A percentile compares a stretch with the other conserved stretches of the same genome.
Evolutionary conservation across 2,888 invertebrate genomes (phyloP).

Genomic region (Cosmia pyralina): DNA sequence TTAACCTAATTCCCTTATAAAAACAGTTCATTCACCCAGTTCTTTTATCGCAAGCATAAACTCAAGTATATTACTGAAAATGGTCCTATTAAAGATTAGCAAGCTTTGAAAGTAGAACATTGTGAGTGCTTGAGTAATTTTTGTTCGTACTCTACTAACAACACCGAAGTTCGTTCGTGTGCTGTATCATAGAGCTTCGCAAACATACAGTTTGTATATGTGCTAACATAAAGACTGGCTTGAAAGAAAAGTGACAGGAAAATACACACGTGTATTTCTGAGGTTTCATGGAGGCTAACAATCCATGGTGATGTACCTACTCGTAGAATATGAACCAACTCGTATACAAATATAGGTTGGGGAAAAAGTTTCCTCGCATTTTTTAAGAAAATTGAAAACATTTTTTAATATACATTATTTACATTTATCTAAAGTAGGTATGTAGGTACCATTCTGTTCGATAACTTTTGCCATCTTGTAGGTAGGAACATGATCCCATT

Average conservation of each 20-base stretch:
- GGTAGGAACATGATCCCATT: no score
- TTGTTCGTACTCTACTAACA: slow-evolving; percentile 38
- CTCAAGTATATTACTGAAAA: slow-evolving; percentile 37
- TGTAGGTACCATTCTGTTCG: no score
- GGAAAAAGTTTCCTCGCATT: no score
- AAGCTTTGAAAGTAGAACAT: slow-evolving; percentile 51
- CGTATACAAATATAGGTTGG: background rate
- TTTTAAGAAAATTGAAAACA: no score
- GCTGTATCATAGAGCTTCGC: slow-evolving; percentile 21
- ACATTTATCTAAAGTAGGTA: no score
- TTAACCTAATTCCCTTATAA: slow-evolving; percentile 18
- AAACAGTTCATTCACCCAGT: slow-evolving; percentile 36
- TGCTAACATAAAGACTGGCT: slow-evolving; percentile 32
- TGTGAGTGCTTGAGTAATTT: slow-evolving; percentile 60
- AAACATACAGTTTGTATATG: slow-evolving; percentile 34
- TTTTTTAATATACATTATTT: no score
- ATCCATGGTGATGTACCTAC: slow-evolving; percentile 23
- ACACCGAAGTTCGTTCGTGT: slow-evolving; percentile 51
- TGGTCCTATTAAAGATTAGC: slow-evolving; percentile 45
- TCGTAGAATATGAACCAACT: background rate
- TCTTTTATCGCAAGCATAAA: slow-evolving; percentile 21
- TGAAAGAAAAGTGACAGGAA: slow-evolving; percentile 46
- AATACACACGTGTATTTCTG: slow-evolving; percentile 45
- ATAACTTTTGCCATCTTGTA: no score
- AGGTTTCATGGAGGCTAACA: background rate